Evolutionary conservation across 2,888 invertebrate genomes (phyloP).

Genomic region (Euplexia lucipara): DNA sequence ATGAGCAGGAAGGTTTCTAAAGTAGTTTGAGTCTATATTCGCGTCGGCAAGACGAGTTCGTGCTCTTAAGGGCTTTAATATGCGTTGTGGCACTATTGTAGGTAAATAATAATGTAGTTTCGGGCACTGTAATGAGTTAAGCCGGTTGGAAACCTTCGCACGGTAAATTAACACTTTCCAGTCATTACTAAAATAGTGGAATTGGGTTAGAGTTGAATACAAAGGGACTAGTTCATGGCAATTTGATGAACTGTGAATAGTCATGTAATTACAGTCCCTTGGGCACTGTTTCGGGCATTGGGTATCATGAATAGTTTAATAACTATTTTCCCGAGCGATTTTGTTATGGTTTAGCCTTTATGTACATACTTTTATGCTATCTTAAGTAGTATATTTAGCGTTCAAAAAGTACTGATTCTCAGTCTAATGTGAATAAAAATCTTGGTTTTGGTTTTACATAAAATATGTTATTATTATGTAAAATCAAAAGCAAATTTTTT

Average conservation of each 20-base stretch:
- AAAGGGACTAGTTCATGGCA: constrained; percentile 18
- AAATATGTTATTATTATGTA: too few relatives aligned
- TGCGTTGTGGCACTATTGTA: constrained; percentile 29
- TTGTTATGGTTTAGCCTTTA: not conserved
- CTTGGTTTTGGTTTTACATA: too few relatives aligned
- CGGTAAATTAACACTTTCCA: constrained; percentile 27
- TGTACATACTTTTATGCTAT: too few relatives aligned
- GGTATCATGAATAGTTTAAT: not conserved
- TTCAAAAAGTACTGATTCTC: too few relatives aligned
- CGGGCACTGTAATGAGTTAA: constrained; percentile 26
- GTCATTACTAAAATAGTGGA: constrained; percentile 23
- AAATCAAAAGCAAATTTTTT: too few relatives aligned
- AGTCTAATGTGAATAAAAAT: too few relatives aligned
- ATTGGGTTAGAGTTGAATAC: constrained; percentile 6
- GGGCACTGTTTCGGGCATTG: constrained; percentile 1
- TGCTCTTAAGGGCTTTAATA: constrained; percentile 39
- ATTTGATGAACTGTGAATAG: constrained; percentile 37
- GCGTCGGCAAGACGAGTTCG: constrained; percentile 60
- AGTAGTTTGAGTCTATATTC: constrained; percentile 64
- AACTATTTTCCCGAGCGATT: not conserved
- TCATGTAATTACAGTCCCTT: constrained; percentile 16
- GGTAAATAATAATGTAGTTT: constrained; percentile 47
- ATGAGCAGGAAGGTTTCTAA: constrained; percentile 69
- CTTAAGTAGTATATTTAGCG: too few relatives aligned
- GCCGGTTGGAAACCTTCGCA: constrained; percentile 14